Evolutionary conservation across 2,888 invertebrate genomes (phyloP), one percentile per base, ranked within the genome.

Genomic region (Apamea sordens): DNA sequence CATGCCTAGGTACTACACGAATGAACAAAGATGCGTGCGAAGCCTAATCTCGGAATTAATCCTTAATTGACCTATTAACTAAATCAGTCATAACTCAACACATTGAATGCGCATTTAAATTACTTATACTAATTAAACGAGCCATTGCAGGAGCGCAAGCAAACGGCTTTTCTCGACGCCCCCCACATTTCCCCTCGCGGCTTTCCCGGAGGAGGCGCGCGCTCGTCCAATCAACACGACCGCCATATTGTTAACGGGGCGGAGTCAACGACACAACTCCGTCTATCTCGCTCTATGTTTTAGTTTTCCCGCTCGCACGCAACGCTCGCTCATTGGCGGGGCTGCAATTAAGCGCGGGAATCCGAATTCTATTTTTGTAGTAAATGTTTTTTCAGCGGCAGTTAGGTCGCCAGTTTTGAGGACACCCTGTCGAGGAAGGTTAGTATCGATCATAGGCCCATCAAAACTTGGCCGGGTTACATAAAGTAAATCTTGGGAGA

Each of bases 181-280:
- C 86, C 61, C 88, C 85, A 82, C 85, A 93, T 95, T 94, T 95
- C 92, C 94, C 87, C 91, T 92, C 91, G 91, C 93, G 89, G 92
- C 89, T 96, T 96, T 96, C 94, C 95, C 94, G 93, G 94, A 93
- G 95, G 95, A 92, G 89, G 91, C 93, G 91, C 94, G 91, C 91
- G 86, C 93, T 94, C 96, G 96, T 96, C 97, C 97, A 97, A 97
- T 97, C 97, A 96, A 94, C 95, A 94, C 90, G 92, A 92, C 96
- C 97, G 97, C 97, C 97, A 97, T 97, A 97, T 97, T 97, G 97
- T 97, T 96, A 96, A 95, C 92, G 93, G 96, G 97, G 97, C 97
- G 97, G 97, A 95, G 97, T 90, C 91, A 86, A n/a, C 84, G 85
- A 88, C 91, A 90, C 92, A 91, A 90, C 87, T 91, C 90, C 86